Base-by-base conservation (phyloP, 1,140 invertebrate species). In the Reticulitermes speratus region DNA sequence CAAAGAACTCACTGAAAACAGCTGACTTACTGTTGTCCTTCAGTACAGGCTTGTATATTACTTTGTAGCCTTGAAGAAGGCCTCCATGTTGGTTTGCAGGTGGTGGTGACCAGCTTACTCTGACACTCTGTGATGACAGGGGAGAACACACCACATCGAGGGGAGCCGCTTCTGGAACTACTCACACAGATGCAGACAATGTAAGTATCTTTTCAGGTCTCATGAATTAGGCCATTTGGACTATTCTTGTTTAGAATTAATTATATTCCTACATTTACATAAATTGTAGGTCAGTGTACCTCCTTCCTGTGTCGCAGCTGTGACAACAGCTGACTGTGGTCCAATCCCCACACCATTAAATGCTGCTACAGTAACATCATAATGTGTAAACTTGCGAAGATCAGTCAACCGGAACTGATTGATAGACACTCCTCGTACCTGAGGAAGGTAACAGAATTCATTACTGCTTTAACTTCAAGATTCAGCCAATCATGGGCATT, bases 271-370 rank as follows among this genome's bases (percentile, higher is more conserved):
- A 48, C 45, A 38, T 48, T 16, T 6, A 16, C 45, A 48, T 48
- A 48, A 16, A 55, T 5, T 55, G 5, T 55, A 55, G 52, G 52
- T 16, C 25, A 84, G 87, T 86, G 91, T 91, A 97, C 96, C 95
- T 91, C 97, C 96, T 93, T 98, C 97, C 45, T 96, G 93, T 11
- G 97, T 97, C 38, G 95, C 94, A 9, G 95, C 96, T 84, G 94
- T 93, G 12, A 95, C 92, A 11, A 95, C 93, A 0, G 93, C 90
- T 45, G 96, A 96, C 38, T 93, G 92, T 2, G 97, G 97, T 30
- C 97, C 97, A 44, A 94, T 93, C 2, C 97, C 97, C 82, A 97
- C 95, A 85, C 94, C 94, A 90, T 98, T 98, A 89, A 96, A 97
- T 7, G 97, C 96, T 89, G 95, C 94, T 48, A 98, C 94, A 16